Evolutionary conservation across 2,888 invertebrate genomes (phyloP).

Genomic region (Xestia xanthographa): DNA sequence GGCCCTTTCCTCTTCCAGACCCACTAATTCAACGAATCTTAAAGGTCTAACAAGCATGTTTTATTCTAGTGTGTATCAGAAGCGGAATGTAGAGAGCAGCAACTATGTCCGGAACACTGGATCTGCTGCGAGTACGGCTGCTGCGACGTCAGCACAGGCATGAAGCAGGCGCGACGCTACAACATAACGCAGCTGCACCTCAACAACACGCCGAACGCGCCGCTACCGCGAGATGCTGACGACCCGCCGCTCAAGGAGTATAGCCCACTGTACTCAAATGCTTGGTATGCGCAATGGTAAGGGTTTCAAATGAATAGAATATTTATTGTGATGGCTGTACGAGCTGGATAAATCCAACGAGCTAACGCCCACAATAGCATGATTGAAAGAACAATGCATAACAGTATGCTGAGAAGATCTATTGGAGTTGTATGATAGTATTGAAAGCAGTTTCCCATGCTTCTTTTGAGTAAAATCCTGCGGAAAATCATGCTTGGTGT

Average conservation of each 20-base stretch:
- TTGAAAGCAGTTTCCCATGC: too few species aligned
- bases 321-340: too few species aligned
- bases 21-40: background rate
- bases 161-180: slow-evolving; percentile 80
- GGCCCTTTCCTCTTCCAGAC: background rate
- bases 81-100: slow-evolving; percentile 90
- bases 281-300: slow-evolving; percentile 86
- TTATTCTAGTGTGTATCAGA: slow-evolving; percentile 85
- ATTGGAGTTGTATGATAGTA: too few species aligned
- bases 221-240: slow-evolving; percentile 79
- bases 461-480: background rate
- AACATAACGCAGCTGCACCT: slow-evolving; percentile 72
- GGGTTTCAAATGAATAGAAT: slow-evolving; percentile 24
- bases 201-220: slow-evolving; percentile 55
- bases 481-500: background rate
- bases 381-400: too few species aligned
- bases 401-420: too few species aligned
- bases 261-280: slow-evolving; percentile 67
- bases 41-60: background rate
- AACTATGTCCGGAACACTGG: slow-evolving; percentile 93
- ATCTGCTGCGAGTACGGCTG: slow-evolving; percentile 94
- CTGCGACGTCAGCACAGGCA: slow-evolving; percentile 89
- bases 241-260: slow-evolving; percentile 73
- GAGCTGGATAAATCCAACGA: too few species aligned
- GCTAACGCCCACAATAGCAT: too few species aligned